Conservation (phyloP, 2,113 vertebrate genomes). For the Bos javanicus region DNA sequence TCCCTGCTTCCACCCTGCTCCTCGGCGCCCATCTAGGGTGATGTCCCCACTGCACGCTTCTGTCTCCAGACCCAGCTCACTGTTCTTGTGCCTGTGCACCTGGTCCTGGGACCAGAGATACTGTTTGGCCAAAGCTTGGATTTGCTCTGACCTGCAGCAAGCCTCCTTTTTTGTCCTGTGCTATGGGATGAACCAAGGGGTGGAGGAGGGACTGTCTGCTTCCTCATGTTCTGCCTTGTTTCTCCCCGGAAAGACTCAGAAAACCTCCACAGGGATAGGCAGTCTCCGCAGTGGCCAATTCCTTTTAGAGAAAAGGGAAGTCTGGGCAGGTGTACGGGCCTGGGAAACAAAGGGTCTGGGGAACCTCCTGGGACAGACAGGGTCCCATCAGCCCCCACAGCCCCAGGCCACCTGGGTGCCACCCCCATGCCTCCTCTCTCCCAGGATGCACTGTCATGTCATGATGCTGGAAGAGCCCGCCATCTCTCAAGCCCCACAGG, state of each 20-base stretch:
- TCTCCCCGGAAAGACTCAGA: background rate
- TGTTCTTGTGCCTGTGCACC: background rate
- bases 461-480: background rate
- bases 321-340: background rate
- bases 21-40: background rate
- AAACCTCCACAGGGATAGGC: background rate
- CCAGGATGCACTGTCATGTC: background rate
- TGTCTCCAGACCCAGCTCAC: background rate
- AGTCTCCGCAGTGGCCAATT: background rate
- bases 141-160: background rate
- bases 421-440: background rate
- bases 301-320: background rate
- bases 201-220: background rate
- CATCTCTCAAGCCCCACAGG: background rate
- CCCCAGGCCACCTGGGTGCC: background rate
- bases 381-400: background rate
- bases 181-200: background rate
- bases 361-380: background rate
- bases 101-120: background rate
- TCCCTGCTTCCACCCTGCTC: background rate
- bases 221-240: background rate
- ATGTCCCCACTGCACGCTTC: background rate
- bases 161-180: background rate
- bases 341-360: background rate
- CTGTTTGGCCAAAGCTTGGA: background rate